These are phyloP conservation scores for Heterodera filipjevi DNA, from an alignment of 2,888 invertebrate species.

Conservation along the genomic window DNA sequence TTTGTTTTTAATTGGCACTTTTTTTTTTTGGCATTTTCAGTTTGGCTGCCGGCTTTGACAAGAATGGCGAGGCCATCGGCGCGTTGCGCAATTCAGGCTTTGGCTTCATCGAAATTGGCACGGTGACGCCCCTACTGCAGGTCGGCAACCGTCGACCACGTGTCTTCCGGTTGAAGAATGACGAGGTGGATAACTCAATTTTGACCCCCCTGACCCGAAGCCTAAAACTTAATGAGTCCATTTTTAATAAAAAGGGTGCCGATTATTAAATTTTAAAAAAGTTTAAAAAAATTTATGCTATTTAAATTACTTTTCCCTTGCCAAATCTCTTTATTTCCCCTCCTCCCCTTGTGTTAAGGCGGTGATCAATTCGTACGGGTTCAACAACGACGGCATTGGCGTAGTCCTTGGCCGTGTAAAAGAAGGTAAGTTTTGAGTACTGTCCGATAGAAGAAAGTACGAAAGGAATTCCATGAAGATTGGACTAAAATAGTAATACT, in stretches of 20 bases:
- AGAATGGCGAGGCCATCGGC: conserved; percentile 86
- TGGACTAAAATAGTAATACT: too few species aligned
- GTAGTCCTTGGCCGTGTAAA: conserved; percentile 55
- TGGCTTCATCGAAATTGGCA: conserved; percentile 89
- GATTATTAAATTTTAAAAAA: too few species aligned
- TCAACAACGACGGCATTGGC: conserved; percentile 89
- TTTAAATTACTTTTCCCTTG: too few species aligned
- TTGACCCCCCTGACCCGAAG: background rate
- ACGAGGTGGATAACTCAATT: conserved; percentile 73
- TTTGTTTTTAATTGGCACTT: background rate
- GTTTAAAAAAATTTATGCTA: too few species aligned
- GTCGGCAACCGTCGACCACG: conserved; percentile 88
- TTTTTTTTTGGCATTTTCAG: too few species aligned
- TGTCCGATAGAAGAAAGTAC: background rate
- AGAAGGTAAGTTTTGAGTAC: conserved; percentile 17
- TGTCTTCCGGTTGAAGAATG: conserved; percentile 83
- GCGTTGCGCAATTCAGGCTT: conserved; percentile 85
- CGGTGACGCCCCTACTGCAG: conserved; percentile 88
- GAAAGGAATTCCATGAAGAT: too few species aligned
- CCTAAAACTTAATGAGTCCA: too few species aligned
- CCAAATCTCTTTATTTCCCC: too few species aligned
- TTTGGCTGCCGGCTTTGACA: conserved; percentile 98
- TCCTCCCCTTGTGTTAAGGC: conserved; percentile 43
- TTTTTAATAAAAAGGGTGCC: too few species aligned
- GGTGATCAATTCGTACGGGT: conserved; percentile 74